Evolutionary conservation across 2,888 invertebrate genomes (phyloP).

Genomic region (Pediacus dermestoides): DNA sequence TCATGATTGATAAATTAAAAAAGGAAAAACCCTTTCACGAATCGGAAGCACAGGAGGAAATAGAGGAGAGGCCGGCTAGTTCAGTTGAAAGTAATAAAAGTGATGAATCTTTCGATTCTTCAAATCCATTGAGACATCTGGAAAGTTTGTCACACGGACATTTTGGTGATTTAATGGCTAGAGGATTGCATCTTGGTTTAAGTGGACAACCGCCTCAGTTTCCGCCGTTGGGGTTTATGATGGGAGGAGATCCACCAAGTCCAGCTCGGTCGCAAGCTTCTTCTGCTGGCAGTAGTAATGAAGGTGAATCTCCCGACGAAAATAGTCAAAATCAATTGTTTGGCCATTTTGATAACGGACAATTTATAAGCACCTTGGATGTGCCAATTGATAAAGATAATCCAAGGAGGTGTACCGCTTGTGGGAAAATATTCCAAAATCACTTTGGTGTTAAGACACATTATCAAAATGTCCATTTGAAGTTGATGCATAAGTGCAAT

Average conservation of each 20-base stretch:
- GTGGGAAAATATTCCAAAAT: constrained; percentile 90
- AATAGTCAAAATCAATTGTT: constrained; percentile 61
- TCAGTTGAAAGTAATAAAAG: constrained; percentile 56
- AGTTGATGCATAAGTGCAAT: constrained; percentile 92
- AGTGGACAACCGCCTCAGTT: constrained; percentile 46
- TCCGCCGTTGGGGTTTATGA: constrained; percentile 51
- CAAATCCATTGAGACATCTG: constrained; percentile 71
- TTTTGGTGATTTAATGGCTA: constrained; percentile 57
- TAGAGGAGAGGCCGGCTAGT: constrained; percentile 51
- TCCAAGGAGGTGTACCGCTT: constrained; percentile 85
- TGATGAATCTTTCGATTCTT: constrained; percentile 60
- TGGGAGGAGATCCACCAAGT: constrained; percentile 57
- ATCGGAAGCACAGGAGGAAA: constrained; percentile 42
- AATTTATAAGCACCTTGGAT: constrained; percentile 70
- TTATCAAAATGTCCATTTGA: constrained; percentile 92
- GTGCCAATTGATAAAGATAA: constrained; percentile 90
- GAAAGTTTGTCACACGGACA: constrained; percentile 78
- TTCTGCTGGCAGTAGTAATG: constrained; percentile 57
- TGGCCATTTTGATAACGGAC: constrained; percentile 71
- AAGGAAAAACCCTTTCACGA: constrained; percentile 45
- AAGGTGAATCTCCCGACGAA: constrained; percentile 59
- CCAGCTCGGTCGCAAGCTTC: constrained; percentile 61
- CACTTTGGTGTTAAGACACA: constrained; percentile 91
- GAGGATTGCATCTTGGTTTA: constrained; percentile 47
- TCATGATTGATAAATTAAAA: constrained; percentile 47